Percentiles rank a stretch among this genome's conserved stretches.
These are phyloP conservation scores for Siphamia tubifer DNA, from an alignment of 2,113 vertebrate species.

Conservation along the genomic window DNA sequence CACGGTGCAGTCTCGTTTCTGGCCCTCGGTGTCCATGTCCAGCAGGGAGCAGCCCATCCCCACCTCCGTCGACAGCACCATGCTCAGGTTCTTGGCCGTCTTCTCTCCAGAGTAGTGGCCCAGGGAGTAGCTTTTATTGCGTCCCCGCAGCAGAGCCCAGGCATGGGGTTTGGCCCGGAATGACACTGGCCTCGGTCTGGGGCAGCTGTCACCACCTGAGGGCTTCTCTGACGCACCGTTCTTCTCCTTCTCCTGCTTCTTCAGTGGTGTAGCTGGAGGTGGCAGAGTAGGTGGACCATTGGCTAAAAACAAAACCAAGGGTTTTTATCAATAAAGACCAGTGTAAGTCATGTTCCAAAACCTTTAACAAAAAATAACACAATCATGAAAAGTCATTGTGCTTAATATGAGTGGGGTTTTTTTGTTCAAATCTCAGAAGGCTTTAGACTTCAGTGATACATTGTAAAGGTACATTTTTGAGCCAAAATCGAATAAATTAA, in stretches of 20 bases:
- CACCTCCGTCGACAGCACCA: conserved; percentile 67
- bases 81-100: conserved; percentile 57
- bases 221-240: conserved; percentile 50
- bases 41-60: conserved; percentile 83
- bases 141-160: conserved; percentile 76
- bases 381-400: no score
- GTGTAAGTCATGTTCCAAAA: neutral
- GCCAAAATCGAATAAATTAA: no score
- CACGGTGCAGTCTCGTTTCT: conserved; percentile 87
- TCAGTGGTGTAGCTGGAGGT: conserved; percentile 60
- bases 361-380: no score
- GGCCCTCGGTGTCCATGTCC: conserved; percentile 87
- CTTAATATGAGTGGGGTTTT: no score
- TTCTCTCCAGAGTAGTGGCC: conserved; percentile 71
- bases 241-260: conserved; percentile 60
- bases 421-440: no score
- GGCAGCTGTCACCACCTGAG: conserved; percentile 28
- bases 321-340: neutral
- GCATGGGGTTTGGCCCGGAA: conserved; percentile 77
- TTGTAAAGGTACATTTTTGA: neutral
- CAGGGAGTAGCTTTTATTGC: conserved; percentile 80
- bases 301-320: conserved; percentile 45
- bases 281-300: conserved; percentile 62
- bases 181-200: conserved; percentile 78
- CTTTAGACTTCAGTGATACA: no score